These are phyloP conservation scores for Ptychoptera albimana DNA, from an alignment of 2,888 invertebrate genomes.

Conservation along the genomic window DNA sequence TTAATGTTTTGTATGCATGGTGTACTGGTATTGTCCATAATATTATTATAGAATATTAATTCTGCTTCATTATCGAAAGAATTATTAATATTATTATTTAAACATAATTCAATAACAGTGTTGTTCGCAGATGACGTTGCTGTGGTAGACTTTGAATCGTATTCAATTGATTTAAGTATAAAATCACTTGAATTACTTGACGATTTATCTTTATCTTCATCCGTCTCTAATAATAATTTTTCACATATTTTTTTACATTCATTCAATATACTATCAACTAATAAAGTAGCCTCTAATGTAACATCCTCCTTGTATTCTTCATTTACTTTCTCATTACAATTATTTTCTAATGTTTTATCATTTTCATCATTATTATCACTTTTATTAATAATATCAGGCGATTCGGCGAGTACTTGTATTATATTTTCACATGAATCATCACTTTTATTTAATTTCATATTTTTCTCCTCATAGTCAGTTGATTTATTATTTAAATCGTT, in stretches of 20 bases:
- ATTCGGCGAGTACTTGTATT: neutral
- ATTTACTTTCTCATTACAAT: too few relatives aligned
- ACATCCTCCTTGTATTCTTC: neutral
- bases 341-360: neutral
- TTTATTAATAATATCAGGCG: conserved; percentile 1
- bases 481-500: too few relatives aligned
- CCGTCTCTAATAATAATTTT: neutral
- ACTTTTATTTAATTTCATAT: neutral
- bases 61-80: neutral
- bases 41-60: conserved; percentile 2
- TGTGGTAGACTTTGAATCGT: neutral
- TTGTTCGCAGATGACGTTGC: neutral
- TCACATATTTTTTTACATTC: conserved; percentile 11
- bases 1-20: conserved; percentile 8
- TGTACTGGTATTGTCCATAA: conserved; percentile 10
- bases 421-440: neutral
- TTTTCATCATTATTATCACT: conserved; percentile 1
- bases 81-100: neutral
- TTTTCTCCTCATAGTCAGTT: neutral
- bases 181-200: neutral
- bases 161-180: neutral
- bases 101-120: neutral
- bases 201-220: neutral
- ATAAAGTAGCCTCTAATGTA: conserved; percentile 8
- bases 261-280: conserved; percentile 13